Percentiles rank a stretch among this genome's conserved stretches.
These are phyloP conservation scores for Drosophila melanocephala DNA, from an alignment of 2,888 invertebrate genomes.

Conservation along the genomic window DNA sequence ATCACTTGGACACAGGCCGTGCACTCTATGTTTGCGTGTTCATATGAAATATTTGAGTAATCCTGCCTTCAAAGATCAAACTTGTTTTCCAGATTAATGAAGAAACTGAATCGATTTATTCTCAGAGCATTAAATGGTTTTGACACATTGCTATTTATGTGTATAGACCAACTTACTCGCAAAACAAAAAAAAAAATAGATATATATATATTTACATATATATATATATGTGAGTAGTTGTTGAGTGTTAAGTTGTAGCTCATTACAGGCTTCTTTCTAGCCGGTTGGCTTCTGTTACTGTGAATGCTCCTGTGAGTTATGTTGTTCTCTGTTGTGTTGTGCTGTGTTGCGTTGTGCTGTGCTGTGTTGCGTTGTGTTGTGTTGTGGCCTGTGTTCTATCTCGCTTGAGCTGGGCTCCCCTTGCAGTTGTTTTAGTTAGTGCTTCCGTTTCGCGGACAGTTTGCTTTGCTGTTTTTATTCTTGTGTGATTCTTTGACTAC, in stretches of 20 bases:
- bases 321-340: background rate
- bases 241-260: background rate
- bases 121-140: background rate
- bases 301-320: background rate
- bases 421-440: slow-evolving; percentile 74
- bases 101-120: background rate
- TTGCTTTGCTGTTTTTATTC: slow-evolving; percentile 71
- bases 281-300: slow-evolving; percentile 4
- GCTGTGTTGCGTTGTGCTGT: background rate
- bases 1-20: too few species aligned
- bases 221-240: background rate
- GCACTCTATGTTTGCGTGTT: too few species aligned
- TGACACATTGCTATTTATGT: background rate
- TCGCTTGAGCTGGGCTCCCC: slow-evolving; percentile 36
- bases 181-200: too few species aligned
- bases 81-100: background rate
- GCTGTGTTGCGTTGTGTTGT: background rate
- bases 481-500: slow-evolving; percentile 50
- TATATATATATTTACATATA: too few species aligned
- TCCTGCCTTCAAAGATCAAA: background rate
- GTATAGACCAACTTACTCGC: too few species aligned
- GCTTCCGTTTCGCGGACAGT: slow-evolving; percentile 80
- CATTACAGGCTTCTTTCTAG: slow-evolving; percentile 6
- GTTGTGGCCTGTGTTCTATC: slow-evolving; percentile 24
- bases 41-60: too few species aligned